Evolutionary conservation across 2,888 invertebrate genomes (phyloP).

Genomic region (Erebia epiphron): DNA sequence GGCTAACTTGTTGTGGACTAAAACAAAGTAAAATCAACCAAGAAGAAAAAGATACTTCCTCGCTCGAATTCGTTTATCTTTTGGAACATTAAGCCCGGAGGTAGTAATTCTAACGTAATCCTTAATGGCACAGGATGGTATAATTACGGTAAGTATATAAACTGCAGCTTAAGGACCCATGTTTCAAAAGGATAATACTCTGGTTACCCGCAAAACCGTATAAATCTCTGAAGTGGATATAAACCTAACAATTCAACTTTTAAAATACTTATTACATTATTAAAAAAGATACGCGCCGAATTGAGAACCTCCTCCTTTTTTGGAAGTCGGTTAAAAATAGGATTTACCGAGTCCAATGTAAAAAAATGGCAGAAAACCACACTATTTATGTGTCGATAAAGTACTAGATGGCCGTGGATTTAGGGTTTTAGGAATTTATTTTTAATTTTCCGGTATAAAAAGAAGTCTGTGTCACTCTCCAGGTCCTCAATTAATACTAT

Average conservation of each 20-base stretch:
- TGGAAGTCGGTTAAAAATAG: too few relatives aligned
- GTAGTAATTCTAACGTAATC: constrained; percentile 15
- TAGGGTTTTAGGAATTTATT: too few relatives aligned
- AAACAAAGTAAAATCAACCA: background rate
- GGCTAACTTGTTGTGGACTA: background rate
- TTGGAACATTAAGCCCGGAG: constrained; percentile 10
- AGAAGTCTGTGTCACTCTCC: too few relatives aligned
- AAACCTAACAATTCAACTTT: background rate
- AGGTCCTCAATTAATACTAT: too few relatives aligned
- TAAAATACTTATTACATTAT: too few relatives aligned
- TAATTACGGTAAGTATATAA: constrained; percentile 18
- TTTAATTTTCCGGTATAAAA: too few relatives aligned
- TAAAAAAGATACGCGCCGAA: too few relatives aligned
- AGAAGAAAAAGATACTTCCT: background rate
- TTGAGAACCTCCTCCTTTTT: too few relatives aligned
- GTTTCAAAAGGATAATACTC: constrained; percentile 6
- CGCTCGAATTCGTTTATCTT: constrained; percentile 3
- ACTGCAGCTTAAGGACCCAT: constrained; percentile 8
- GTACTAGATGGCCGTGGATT: too few relatives aligned
- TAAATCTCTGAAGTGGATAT: background rate
- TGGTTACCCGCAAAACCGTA: background rate
- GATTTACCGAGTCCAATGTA: too few relatives aligned
- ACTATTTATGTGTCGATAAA: too few relatives aligned
- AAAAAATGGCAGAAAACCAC: too few relatives aligned
- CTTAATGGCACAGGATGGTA: constrained; percentile 10